These are phyloP conservation scores for Eufriesea mexicana DNA, from an alignment of 1,140 invertebrate genomes.

Conservation along the genomic window DNA sequence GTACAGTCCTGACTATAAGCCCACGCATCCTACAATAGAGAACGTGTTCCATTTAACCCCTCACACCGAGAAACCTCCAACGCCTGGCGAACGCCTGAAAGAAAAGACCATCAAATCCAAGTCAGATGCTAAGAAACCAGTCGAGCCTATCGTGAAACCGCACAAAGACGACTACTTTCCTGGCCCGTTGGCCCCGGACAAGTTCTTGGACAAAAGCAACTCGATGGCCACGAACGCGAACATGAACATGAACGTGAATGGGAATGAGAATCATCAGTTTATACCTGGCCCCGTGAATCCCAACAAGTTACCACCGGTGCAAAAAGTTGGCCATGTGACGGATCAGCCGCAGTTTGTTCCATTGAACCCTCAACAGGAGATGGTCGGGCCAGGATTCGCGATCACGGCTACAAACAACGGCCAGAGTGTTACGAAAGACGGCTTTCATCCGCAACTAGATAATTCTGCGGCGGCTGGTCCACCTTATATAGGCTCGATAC, in stretches of 20 bases:
- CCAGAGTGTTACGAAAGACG: constrained; percentile 65
- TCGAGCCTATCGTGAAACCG: constrained; percentile 71
- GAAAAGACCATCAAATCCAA: constrained; percentile 71
- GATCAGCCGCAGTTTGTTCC: constrained; percentile 76
- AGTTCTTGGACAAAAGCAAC: constrained; percentile 61
- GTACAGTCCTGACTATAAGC: constrained; percentile 80
- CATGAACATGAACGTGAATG: not conserved
- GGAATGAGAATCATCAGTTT: constrained; percentile 34
- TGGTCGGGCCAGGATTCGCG: constrained; percentile 51
- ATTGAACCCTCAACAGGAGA: constrained; percentile 59
- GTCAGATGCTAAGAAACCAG: constrained; percentile 74
- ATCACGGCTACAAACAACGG: constrained; percentile 64
- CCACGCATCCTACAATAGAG: constrained; percentile 73
- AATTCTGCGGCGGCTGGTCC: constrained; percentile 68
- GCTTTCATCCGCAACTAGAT: constrained; percentile 66
- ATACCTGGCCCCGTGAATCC: constrained; percentile 35
- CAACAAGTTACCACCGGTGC: constrained; percentile 61
- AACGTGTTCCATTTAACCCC: constrained; percentile 75
- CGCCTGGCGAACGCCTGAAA: constrained; percentile 55
- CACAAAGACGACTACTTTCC: constrained; percentile 74
- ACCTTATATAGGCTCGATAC: constrained; percentile 65
- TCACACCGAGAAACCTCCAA: constrained; percentile 66
- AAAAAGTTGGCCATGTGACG: constrained; percentile 47
- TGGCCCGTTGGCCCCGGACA: constrained; percentile 74
- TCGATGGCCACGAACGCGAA: not conserved